phyloP scores from a whole-genome alignment of 2,113 vertebrate species.

The Nyctibius bracteatus region DNA sequence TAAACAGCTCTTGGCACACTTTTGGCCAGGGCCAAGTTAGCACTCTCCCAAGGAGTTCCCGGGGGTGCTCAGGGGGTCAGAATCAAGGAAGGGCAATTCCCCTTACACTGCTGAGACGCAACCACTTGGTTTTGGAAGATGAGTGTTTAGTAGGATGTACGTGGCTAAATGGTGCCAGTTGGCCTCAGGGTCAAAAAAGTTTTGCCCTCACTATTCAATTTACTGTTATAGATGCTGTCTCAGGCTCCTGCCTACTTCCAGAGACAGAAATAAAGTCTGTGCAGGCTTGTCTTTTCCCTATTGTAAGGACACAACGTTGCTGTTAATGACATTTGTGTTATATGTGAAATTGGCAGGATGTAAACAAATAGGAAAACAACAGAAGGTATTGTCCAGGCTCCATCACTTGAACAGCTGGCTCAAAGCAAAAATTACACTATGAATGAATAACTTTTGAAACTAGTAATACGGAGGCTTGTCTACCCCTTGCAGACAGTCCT shows the following conservation, averaged over 20 bases:
- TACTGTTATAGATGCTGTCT: background rate
- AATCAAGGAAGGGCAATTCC: background rate
- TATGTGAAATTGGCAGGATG: slow-evolving; percentile 4
- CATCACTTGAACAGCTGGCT: slow-evolving; percentile 4
- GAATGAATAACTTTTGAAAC: slow-evolving; percentile 11
- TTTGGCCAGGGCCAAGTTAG: background rate
- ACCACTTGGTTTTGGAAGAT: background rate
- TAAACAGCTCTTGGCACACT: background rate
- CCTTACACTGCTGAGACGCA: background rate
- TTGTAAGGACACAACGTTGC: background rate
- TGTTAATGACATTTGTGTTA: background rate
- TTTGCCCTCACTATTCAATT: background rate
- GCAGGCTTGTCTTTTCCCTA: background rate
- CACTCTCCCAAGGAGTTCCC: background rate
- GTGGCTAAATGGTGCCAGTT: background rate
- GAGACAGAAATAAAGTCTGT: background rate
- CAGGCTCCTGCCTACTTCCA: background rate
- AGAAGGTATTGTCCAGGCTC: slow-evolving; percentile 27
- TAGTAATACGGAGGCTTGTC: background rate
- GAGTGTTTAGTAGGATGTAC: background rate
- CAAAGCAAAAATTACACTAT: background rate
- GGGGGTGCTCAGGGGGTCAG: background rate
- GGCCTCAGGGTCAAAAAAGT: background rate
- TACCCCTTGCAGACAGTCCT: background rate
- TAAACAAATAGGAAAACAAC: slow-evolving; percentile 44